Evolutionary conservation across 2,113 vertebrate species (phyloP), one percentile per base, ranked within the genome.

Genomic region (Bos taurus): DNA sequence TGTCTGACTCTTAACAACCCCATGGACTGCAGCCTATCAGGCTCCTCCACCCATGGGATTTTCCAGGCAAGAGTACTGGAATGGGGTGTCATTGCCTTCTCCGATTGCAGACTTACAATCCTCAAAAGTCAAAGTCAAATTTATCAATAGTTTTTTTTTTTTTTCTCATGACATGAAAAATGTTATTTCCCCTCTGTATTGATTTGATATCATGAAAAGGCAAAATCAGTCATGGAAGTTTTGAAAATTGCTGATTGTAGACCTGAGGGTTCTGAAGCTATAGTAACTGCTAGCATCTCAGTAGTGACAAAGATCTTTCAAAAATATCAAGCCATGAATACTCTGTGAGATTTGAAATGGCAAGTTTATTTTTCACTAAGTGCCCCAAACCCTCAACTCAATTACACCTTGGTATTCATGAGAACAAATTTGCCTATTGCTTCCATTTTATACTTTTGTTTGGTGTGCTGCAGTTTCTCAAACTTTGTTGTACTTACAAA

Each of bases 311-410:
- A 97, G 17, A 97, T 94, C 13, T 84, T 25, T 97, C 91, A 98
- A 98, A 98, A 98, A 97, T 97, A 98, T 84, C 36, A 54, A 11
- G 46, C 40, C 89, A 78, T 95, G 97, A 92, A 94, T 98, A 90
- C 46, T 71, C 91, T 93, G 89, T 48, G 28, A 83, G 52, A 88
- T 98, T 91, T 71, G 94, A 95, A 88, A 96, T 87, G 28, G 25
- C 88, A 59, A 74, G 59, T 86, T 30, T 98, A 52, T 82, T 78
- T 83, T 83, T 74, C 52, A 2, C 59, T 91, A 57, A 91, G 54
- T 23, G 40, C 1, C 30, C 84, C 77, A 92, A 94, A 85, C 88
- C 50, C 43, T 94, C 78, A 84, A 46, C 43, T 80, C 28, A 67
- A n/a, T 71, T 43, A 64, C 16, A 92, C n/a, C 10, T 57, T 52